Base-by-base conservation (phyloP, 2,888 invertebrate species). In the Trichopria drosophilae region DNA sequence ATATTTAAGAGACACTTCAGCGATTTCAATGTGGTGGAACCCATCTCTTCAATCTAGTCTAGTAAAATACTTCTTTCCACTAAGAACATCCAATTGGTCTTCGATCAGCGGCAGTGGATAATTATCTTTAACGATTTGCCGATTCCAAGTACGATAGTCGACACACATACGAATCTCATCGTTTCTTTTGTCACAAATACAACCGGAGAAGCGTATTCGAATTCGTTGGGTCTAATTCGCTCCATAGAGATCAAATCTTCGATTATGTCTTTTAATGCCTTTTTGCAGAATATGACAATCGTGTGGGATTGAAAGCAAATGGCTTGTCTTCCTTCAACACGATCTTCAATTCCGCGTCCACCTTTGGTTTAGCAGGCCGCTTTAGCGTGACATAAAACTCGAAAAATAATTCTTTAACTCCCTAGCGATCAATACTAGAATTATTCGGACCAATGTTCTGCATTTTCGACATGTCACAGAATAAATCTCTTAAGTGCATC, bases 101-200 rank as follows among this genome's bases (percentile, higher is more conserved):
- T 53, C 53, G 12, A 53, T 53, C 6, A 34, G 10, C 18, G 53
- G 48, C n/a, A 49, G 15, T 3, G 53, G 53, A 18, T 39, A 49
- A 31, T 53, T 53, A 37, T 49, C 53, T 3, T 34, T 6, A 1
- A 44, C 18, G 4, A 49, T 13, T 1, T 19, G 4, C 12, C 31
- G 40, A 34, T 51, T 51, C 0, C 40, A 24, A 23, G 26, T 18
- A 9, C 46, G 18, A 29, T 22, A 51, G 19, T 51, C 51, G n/a
- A 41, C 29, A 18, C 51, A 51, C 35, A 51, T 16, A 9, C 49
- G 28, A 22, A 26, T 9, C 26, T 49, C 49, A 5, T 42, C 42
- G 19, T 32, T 49, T 4, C 43, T 34, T 12, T 49, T 49, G 12
- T 22, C 3, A 44, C 36, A 5, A 49, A 7, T 13, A 44, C 36